phyloP scores from a whole-genome alignment of 2,113 vertebrate genomes.

The Pseudopodoces humilis region DNA sequence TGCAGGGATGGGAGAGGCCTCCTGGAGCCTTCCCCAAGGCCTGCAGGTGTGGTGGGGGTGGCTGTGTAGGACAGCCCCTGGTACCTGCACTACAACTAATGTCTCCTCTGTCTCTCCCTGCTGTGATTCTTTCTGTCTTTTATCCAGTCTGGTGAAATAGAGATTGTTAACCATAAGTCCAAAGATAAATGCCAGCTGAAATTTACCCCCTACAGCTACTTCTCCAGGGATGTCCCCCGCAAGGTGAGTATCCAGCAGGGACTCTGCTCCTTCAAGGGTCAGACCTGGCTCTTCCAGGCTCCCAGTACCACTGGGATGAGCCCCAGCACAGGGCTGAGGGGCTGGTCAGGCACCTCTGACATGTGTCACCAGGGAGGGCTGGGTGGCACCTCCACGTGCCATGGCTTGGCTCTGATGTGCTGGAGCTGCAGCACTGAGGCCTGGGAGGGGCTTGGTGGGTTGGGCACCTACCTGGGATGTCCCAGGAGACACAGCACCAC shows the following conservation, averaged over 20 bases:
- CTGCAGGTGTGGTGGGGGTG: background rate
- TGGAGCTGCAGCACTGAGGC: background rate
- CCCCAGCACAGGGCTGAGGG: background rate
- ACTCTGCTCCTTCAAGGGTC: background rate
- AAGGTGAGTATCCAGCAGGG: conserved; percentile 79
- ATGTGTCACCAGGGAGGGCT: background rate
- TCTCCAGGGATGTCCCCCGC: conserved; percentile 92
- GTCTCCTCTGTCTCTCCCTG: conserved; percentile 1
- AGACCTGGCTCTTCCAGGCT: background rate
- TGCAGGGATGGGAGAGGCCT: background rate
- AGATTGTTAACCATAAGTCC: conserved; percentile 95
- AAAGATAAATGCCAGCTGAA: conserved; percentile 98
- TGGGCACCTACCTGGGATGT: background rate
- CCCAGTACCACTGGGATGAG: background rate
- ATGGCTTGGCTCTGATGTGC: fast-evolving
- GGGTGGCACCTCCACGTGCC: background rate
- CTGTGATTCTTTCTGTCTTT: conserved; percentile 25
- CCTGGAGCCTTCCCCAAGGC: background rate
- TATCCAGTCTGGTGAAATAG: conserved; percentile 93
- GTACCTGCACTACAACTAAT: background rate
- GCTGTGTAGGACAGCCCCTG: background rate
- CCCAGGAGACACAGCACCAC: fast-evolving
- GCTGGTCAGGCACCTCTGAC: background rate
- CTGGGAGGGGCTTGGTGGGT: background rate
- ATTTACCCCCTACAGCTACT: conserved; percentile 98